A percentile compares a stretch with the other conserved stretches of the same genome.
Conservation (phyloP, 1,140 invertebrate species). For the Zaprionus vittiger region DNA sequence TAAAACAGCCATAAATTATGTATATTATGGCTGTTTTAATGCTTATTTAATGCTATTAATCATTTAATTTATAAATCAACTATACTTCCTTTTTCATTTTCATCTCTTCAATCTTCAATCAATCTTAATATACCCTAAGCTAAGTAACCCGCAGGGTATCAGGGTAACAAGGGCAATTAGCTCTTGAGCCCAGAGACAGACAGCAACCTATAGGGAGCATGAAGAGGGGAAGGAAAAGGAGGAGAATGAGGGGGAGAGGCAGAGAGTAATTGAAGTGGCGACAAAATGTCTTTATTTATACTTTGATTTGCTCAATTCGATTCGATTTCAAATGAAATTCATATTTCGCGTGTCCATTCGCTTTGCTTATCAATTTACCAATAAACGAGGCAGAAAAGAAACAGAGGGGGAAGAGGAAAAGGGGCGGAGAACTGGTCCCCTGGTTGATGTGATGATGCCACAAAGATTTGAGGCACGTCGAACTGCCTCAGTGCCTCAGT, state of each 20-base stretch:
- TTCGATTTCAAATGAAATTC: conserved; percentile 75
- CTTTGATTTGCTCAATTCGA: conserved; percentile 65
- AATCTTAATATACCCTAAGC: background rate
- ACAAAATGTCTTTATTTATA: conserved; percentile 74
- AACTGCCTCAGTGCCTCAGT: conserved; percentile 8
- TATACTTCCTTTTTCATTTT: too few species aligned
- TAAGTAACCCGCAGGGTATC: background rate
- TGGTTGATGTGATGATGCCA: background rate
- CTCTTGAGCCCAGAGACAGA: conserved; percentile 1
- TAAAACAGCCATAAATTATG: too few species aligned
- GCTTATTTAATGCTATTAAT: too few species aligned
- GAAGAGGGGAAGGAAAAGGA: background rate
- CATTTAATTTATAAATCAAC: too few species aligned
- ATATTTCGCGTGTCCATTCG: conserved; percentile 59
- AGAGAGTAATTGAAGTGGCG: conserved; percentile 34
- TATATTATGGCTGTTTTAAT: too few species aligned
- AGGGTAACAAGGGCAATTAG: conserved; percentile 39
- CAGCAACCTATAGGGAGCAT: background rate
- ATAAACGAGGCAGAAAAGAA: conserved; percentile 67
- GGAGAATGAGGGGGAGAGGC: background rate
- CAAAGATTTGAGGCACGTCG: conserved; percentile 3
- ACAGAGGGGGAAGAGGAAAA: conserved; percentile 16
- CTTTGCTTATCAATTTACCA: conserved; percentile 61
- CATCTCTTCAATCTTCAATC: background rate
- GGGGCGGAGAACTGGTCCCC: background rate